These are phyloP conservation scores for Lepisosteus oculatus DNA, from an alignment of 2,113 vertebrate genomes.

Conservation along the genomic window DNA sequence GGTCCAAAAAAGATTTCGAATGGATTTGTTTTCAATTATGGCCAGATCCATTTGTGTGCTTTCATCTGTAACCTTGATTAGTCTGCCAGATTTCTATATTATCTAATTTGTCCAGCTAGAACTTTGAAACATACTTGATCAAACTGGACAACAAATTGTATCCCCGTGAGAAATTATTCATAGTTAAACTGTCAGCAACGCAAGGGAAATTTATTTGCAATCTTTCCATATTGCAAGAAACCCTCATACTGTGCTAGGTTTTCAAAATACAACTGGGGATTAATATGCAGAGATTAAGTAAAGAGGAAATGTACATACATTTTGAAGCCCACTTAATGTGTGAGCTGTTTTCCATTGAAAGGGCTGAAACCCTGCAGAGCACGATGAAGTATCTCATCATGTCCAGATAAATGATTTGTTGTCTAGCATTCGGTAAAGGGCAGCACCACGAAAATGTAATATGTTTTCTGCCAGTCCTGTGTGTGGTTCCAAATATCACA, in stretches of 20 bases:
- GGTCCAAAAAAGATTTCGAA: constrained; percentile 25
- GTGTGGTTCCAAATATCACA: no score
- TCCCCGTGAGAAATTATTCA: background rate
- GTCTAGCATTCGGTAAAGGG: no score
- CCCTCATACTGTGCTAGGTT: background rate
- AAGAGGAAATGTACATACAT: background rate
- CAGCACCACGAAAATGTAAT: no score
- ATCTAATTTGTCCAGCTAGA: background rate
- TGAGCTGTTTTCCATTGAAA: no score
- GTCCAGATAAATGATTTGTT: no score
- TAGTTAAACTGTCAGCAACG: background rate
- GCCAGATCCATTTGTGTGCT: constrained; percentile 25
- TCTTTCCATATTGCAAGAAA: background rate
- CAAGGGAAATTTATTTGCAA: background rate
- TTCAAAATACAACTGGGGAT: background rate
- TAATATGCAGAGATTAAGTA: background rate
- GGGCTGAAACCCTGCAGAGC: no score
- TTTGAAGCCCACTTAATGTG: background rate
- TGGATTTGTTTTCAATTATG: constrained; percentile 45
- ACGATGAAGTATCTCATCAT: no score
- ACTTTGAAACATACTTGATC: background rate
- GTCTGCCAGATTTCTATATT: no score
- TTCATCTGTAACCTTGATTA: no score
- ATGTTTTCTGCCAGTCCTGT: no score
- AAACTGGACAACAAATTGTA: background rate